phyloP scores from a whole-genome alignment of 2,113 vertebrate species.

The Misgurnus mizolepis region DNA sequence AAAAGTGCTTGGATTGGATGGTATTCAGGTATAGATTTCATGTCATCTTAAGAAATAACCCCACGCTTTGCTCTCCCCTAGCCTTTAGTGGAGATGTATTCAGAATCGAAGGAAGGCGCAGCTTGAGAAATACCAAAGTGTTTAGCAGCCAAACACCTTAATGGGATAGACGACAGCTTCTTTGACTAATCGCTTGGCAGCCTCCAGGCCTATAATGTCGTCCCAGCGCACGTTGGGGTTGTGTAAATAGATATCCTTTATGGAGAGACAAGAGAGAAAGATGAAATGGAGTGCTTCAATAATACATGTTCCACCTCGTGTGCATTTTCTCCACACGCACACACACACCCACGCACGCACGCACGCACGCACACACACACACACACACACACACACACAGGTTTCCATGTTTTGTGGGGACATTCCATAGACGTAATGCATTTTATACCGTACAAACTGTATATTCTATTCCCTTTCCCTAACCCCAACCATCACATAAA shows the following conservation, averaged over 20 bases:
- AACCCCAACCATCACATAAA: no score
- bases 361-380: not conserved
- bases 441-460: no score
- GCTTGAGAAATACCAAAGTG: slow-evolving; percentile 71
- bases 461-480: no score
- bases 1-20: slow-evolving; percentile 53
- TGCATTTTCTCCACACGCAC: not conserved
- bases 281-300: slow-evolving; percentile 49
- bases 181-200: slow-evolving; percentile 96
- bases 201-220: slow-evolving; percentile 93
- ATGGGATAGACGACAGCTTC: slow-evolving; percentile 97
- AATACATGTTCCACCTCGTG: slow-evolving; percentile 36
- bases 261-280: slow-evolving; percentile 51
- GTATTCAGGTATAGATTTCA: slow-evolving; percentile 78
- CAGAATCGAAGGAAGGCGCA: slow-evolving; percentile 71
- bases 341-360: not conserved
- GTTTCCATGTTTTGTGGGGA: no score
- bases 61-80: slow-evolving; percentile 58
- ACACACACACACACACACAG: not conserved
- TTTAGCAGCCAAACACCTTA: slow-evolving; percentile 75
- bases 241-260: slow-evolving; percentile 90
- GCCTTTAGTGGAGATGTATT: slow-evolving; percentile 76
- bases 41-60: slow-evolving; percentile 72
- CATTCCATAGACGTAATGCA: no score
- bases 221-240: slow-evolving; percentile 91